Evolutionary conservation across 2,888 invertebrate species (phyloP).

Genomic region (Andrena chrysosceles): DNA sequence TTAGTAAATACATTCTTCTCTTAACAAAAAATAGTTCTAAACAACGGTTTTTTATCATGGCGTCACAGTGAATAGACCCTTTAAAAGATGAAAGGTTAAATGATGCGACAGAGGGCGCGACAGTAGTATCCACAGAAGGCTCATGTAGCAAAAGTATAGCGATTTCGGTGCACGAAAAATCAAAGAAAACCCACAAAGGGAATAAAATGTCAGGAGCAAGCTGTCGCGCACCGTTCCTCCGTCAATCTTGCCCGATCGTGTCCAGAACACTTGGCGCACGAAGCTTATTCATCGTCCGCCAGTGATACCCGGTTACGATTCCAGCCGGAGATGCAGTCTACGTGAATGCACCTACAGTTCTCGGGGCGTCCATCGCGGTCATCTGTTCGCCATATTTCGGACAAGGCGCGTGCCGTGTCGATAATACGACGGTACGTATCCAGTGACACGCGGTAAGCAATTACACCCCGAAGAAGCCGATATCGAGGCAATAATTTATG

Average conservation of each 20-base stretch:
- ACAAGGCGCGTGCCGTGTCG: conserved; percentile 79
- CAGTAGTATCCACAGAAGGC: too few species aligned
- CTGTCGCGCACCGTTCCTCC: neutral
- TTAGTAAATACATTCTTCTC: too few species aligned
- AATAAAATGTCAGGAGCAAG: neutral
- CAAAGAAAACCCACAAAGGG: neutral
- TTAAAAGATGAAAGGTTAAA: too few species aligned
- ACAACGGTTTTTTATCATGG: too few species aligned
- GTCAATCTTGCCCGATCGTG: conserved; percentile 4
- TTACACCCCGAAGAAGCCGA: conserved; percentile 34
- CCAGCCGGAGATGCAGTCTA: conserved; percentile 10
- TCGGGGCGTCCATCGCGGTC: conserved; percentile 61
- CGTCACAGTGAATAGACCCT: too few species aligned
- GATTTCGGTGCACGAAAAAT: neutral
- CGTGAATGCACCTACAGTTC: conserved; percentile 45
- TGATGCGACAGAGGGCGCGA: too few species aligned
- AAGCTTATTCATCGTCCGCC: conserved; percentile 29
- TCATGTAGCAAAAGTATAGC: neutral
- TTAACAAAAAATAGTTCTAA: too few species aligned
- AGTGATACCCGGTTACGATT: conserved; percentile 19
- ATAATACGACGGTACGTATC: conserved; percentile 57
- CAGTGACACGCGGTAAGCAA: conserved; percentile 54
- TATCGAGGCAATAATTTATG: conserved; percentile 54
- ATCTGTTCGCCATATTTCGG: conserved; percentile 79
- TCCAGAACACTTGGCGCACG: conserved; percentile 35